Evolutionary conservation across 2,113 vertebrate species (phyloP).

Genomic region (Zosterops lateralis): DNA sequence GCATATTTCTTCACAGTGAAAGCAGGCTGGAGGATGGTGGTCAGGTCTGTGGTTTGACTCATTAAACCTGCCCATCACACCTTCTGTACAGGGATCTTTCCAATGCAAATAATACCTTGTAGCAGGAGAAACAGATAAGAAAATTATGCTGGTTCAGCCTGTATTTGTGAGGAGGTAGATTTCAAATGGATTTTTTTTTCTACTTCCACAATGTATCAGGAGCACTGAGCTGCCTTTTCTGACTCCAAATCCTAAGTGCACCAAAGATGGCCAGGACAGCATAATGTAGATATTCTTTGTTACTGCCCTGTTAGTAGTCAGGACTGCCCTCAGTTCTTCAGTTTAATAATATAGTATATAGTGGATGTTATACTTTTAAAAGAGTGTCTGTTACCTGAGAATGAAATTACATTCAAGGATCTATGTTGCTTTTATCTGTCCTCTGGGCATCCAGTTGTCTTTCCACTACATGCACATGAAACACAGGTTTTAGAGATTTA

Average conservation of each 20-base stretch:
- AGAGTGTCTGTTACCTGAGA: not conserved
- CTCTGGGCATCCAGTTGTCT: not conserved
- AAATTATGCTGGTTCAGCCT: not conserved
- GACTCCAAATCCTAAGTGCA: not conserved
- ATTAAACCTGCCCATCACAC: conserved; percentile 32
- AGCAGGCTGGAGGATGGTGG: not conserved
- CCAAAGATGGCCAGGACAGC: not conserved
- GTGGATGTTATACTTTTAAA: not conserved
- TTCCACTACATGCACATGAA: not conserved
- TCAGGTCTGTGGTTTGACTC: not conserved
- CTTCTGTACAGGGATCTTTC: not conserved
- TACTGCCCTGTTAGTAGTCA: not conserved
- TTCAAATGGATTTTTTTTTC: not conserved
- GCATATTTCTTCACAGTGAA: conserved; percentile 10
- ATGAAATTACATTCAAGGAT: not conserved
- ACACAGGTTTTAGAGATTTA: not conserved
- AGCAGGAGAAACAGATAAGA: not conserved
- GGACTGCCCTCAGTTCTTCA: not conserved
- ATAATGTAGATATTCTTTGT: not conserved
- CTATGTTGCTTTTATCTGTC: not conserved
- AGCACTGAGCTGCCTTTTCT: not conserved
- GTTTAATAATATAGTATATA: not conserved
- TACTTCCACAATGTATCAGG: not conserved
- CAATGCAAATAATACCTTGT: not conserved
- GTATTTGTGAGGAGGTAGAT: not conserved